Conservation (phyloP, 2,797 vertebrate genomes). For the Pantherophis alleghaniensis region DNA sequence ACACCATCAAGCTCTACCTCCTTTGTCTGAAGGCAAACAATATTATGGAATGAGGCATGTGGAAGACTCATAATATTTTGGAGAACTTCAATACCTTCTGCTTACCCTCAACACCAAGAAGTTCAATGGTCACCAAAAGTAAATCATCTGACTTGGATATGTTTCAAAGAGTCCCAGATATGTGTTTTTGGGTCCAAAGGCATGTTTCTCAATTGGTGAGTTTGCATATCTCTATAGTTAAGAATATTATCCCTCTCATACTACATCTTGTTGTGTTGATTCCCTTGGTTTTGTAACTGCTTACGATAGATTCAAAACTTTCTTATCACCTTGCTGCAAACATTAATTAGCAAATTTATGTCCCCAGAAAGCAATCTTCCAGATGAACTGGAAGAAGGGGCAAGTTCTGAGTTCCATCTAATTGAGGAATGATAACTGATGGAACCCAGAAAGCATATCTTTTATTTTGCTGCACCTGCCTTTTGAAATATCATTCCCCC, state of each 20-base stretch:
- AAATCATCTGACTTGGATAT: background rate
- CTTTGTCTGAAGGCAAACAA: background rate
- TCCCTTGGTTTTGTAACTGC: background rate
- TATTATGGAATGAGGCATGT: background rate
- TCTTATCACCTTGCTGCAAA: background rate
- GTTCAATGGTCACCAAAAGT: background rate
- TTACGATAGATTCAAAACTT: background rate
- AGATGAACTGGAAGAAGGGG: background rate
- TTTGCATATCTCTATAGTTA: background rate
- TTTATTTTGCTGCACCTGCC: background rate
- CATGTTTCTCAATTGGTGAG: background rate
- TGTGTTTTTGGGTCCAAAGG: background rate
- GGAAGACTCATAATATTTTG: background rate
- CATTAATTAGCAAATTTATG: background rate
- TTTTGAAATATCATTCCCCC: background rate
- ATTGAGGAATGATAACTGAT: background rate
- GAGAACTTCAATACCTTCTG: background rate
- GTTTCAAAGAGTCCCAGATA: background rate
- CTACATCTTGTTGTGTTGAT: background rate
- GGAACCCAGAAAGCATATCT: background rate
- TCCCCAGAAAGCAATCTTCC: background rate
- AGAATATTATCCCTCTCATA: background rate
- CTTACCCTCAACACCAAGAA: background rate
- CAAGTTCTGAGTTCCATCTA: background rate
- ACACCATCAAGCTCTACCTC: background rate